A percentile compares a stretch with the other conserved stretches of the same genome.
Evolutionary conservation across 2,113 vertebrate species (phyloP).

Genomic region (Orthonyx spaldingii): DNA sequence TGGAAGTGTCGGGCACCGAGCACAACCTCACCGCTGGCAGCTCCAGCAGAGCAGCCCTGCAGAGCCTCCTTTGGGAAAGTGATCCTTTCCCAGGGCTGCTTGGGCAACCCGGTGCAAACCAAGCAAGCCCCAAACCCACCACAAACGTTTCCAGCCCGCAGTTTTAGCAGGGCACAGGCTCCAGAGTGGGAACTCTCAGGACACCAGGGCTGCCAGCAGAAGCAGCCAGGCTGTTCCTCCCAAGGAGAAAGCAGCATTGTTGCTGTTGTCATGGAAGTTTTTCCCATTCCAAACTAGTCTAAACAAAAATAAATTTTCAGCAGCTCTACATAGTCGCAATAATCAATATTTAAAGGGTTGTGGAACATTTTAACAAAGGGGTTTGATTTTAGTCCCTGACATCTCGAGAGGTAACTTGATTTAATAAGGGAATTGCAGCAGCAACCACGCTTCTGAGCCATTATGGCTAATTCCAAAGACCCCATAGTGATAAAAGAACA

Average conservation of each 20-base stretch:
- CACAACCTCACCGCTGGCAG: neutral
- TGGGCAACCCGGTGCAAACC: neutral
- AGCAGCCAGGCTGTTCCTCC: neutral
- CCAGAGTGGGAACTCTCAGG: neutral
- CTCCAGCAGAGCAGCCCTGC: neutral
- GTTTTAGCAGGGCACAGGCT: neutral
- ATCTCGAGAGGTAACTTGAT: neutral
- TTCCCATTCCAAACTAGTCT: neutral
- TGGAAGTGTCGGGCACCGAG: neutral
- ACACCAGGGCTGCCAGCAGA: neutral
- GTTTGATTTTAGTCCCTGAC: constrained; percentile 35
- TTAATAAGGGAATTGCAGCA: constrained; percentile 10
- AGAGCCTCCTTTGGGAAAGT: neutral
- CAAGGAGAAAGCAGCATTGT: neutral
- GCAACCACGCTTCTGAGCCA: neutral
- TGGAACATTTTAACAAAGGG: neutral
- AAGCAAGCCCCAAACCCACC: neutral
- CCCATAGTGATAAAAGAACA: constrained; percentile 43
- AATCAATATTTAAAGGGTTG: constrained; percentile 47
- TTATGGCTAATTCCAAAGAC: constrained; percentile 13
- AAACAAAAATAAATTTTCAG: constrained; percentile 17
- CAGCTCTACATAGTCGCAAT: neutral
- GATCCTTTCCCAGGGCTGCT: fast-evolving
- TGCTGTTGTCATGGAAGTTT: constrained; percentile 6
- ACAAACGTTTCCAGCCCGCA: neutral